A percentile compares a stretch with the other conserved stretches of the same genome.
Conservation (phyloP, 2,113 vertebrate species). For the Machaerirhynchus nigripectus region DNA sequence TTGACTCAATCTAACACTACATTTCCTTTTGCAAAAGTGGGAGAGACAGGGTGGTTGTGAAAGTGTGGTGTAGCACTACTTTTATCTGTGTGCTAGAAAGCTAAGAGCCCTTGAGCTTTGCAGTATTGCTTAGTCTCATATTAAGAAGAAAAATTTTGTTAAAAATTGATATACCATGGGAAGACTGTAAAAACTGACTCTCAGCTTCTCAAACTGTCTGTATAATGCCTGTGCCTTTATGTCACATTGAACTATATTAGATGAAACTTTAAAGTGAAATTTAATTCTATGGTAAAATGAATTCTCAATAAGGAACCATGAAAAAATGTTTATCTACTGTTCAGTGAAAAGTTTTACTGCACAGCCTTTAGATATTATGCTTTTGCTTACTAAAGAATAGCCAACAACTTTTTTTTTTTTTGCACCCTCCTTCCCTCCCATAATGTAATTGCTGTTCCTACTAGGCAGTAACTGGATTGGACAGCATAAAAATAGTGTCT, state of each 20-base stretch:
- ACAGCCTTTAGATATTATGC: neutral
- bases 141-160: neutral
- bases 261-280: neutral
- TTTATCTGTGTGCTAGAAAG: neutral
- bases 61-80: neutral
- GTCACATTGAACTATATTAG: neutral
- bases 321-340: neutral
- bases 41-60: neutral
- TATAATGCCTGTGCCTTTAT: neutral
- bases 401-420: neutral
- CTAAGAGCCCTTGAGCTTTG: neutral
- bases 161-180: neutral
- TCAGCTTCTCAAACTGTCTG: neutral
- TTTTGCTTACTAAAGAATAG: neutral
- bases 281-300: neutral
- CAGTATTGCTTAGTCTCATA: neutral
- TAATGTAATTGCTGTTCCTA: neutral
- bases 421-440: accelerated
- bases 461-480: neutral
- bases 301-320: neutral
- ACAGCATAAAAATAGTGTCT: neutral
- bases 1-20: neutral
- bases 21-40: neutral
- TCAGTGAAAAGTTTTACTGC: neutral
- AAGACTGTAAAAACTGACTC: neutral